Evolutionary conservation across 1,140 invertebrate genomes (phyloP), one percentile per base, ranked within the genome.

Genomic region (Lepidotrigona ventralis): DNA sequence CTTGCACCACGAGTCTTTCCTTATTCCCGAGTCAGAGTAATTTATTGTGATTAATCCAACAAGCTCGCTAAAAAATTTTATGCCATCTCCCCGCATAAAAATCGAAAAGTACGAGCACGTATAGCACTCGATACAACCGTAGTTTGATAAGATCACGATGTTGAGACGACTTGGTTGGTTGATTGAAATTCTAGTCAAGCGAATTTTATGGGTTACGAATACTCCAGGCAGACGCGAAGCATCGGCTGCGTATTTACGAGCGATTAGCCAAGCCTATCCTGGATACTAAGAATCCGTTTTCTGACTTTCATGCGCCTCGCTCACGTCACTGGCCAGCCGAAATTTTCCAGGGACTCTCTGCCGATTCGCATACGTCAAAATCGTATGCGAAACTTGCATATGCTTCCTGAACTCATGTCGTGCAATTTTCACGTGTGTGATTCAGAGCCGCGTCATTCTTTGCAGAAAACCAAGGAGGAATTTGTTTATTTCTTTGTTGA

Each of bases 191-290:
- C 86, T 66, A 69, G 71, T 88, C 87, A 69, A 79, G 72, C 79
- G 56, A 54, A 64, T 21, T 88, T 88, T 88, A 85, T 88, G 79
- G 83, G 81, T 88, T 88, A 88, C 86, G 86, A 88, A 88, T 88
- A 88, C 63, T 39, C 72, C 76, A 85, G 56, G n/a, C 70, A 53
- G n/a, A 46, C 69, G 58, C 71, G 56, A 85, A 79, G 75, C 87
- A 88, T 82, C 73, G 63, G 53, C 69, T 76, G 87, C 86, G 87
- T 88, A 88, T 88, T 88, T 88, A 88, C 76, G 86, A 88, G 80
- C 76, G 79, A 88, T 88, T 88, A 88, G 76, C 74, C 74, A 81
- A 88, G 70, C 56, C 74, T 84, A 66, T 79, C 76, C 68, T 83
- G 76, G 70, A 72, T 83, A 83, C 82, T 66, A 33, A 83, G 82